Base-by-base conservation (phyloP, 2,888 invertebrate species). In the Leptarthrus brevirostris region DNA sequence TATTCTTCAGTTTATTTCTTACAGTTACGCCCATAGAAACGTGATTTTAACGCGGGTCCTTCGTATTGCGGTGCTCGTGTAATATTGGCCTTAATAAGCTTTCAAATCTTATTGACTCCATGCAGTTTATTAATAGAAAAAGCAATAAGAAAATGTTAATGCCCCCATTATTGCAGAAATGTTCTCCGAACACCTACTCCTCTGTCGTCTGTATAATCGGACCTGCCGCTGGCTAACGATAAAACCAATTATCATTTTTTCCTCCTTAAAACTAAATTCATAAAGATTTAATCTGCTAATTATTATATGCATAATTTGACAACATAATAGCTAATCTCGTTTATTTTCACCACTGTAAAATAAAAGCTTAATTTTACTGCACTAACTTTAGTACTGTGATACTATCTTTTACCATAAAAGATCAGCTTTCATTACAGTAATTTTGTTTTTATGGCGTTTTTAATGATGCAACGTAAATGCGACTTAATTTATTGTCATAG, bases 271-370 rank as follows among this genome's bases (percentile, higher is more conserved):
- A 58, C 36, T 12, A 36, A 58, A 58, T 58, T 12, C 58, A 58
- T 58, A 36, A 36, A 58, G 58, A 58, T 58, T 58, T 58, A 18
- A 58, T 58, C 58, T 58, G 18, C 58, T 58, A 58, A 58, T 58
- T 58, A 58, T 58, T 58, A 36, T 58, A 58, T 58, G 58, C 58
- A 58, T 58, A 58, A 58, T 58, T 58, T 58, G 58, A 40, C 36
- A 58, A 36, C 36, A 58, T 36, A 58, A 58, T 58, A 58, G 58
- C 58, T 58, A 58, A 58, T 58, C 58, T 58, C 58, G 36, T 58
- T 58, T 58, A 58, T 58, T 58, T 58, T 34, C 58, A 18, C 58
- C 36, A 58, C 26, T 58, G 36, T 36, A 58, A 58, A 58, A 58
- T 58, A 58, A 58, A 58, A 36, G 36, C 40, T 34, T 12, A 34